Base-by-base conservation (phyloP, 2,113 vertebrate species). In the Trachemys scripta region DNA sequence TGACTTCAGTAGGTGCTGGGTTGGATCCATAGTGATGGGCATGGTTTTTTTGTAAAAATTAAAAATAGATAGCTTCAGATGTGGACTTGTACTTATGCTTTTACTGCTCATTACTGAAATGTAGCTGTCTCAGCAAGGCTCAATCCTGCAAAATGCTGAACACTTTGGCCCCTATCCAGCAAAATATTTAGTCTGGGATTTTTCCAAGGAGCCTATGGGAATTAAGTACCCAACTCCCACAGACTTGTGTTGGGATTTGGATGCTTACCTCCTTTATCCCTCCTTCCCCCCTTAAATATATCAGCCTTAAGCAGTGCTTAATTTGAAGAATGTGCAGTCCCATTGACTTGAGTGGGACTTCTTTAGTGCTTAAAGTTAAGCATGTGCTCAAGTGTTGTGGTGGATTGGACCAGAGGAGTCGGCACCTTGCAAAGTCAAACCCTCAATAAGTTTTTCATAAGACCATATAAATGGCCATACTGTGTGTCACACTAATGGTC, bases 1-100 rank as follows among this genome's bases (percentile, higher is more conserved):
- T 88, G 92, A 65, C 50, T 92, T 95, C 50, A 75, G 31, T 50
- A 78, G 85, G 45, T 84, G 80, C 69, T 95, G 80, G 84, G 84
- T 88, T 38, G 80, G 62, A 47, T 35, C 80, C 35, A 79, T 4
- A 50, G 38, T 59, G 80, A 80, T 3, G 2, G 27, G 1, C 9
- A 27, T 4, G 42, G 92, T 86, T 72, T 78, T 85, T 94, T 84
- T 81, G 25, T 62, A 57, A 57, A 62, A 84, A 65, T 81, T 86
- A 53, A 57, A 84, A 95, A 45, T 0, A 90, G 65, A 8, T 17
- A 42, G 51, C 51, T 96, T 92, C 80, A 49, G 84, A 57, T 65
- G n/a, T 0, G 6, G 16, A 89, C 10, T 9, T 91, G 16, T 47
- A n/a, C 42, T 17, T 49, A 35, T 53, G 80, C 51, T 86, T 38